These are phyloP conservation scores for Lacerta bilineata DNA, from an alignment of 2,797 vertebrate species.

Conservation along the genomic window DNA sequence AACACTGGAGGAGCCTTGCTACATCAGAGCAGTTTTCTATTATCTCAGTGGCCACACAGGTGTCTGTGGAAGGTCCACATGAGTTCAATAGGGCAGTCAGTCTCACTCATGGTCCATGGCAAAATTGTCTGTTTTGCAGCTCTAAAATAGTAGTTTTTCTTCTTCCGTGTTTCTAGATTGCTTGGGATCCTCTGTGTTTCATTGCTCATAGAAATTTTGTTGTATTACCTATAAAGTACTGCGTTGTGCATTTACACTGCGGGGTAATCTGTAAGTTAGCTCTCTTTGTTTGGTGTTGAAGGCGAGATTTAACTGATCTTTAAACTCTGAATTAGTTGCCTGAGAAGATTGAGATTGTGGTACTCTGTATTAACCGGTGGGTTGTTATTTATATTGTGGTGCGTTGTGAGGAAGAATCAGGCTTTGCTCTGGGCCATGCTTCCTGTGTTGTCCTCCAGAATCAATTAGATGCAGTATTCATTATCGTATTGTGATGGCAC, in stretches of 20 bases:
- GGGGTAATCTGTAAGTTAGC: not conserved
- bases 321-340: constrained; percentile 15
- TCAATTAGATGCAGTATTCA: constrained; percentile 43
- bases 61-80: no score
- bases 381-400: not conserved
- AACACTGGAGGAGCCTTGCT: not conserved
- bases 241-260: not conserved
- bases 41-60: no score
- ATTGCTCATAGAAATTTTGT: not conserved
- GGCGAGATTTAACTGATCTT: constrained; percentile 4
- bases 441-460: constrained; percentile 32
- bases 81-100: no score
- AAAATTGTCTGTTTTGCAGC: not conserved
- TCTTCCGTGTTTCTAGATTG: not conserved
- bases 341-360: constrained; percentile 3
- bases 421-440: constrained; percentile 16
- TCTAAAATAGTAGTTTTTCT: not conserved
- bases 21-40: no score
- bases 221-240: not conserved
- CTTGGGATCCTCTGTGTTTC: not conserved
- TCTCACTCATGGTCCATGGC: no score
- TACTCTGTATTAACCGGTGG: not conserved
- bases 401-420: not conserved
- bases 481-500: constrained; percentile 33
- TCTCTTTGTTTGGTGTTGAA: not conserved